These are phyloP conservation scores for Pantala flavescens DNA, from an alignment of 1,140 invertebrate species.

Conservation along the genomic window DNA sequence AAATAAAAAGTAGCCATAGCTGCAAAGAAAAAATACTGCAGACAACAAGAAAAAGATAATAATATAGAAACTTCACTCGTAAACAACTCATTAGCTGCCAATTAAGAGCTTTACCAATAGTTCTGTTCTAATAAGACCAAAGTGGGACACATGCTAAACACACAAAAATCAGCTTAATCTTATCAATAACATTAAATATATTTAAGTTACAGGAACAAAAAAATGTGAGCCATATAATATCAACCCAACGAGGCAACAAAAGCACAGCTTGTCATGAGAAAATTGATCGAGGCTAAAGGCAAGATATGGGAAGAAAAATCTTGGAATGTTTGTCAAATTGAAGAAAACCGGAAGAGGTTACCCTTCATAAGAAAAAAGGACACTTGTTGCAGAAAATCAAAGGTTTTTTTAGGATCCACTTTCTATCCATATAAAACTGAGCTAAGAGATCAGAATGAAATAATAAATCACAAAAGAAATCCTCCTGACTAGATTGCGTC, in stretches of 20 bases:
- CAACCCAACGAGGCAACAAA: not conserved
- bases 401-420: too few species aligned
- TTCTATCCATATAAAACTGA: too few species aligned
- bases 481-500: not conserved
- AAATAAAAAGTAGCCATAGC: not conserved
- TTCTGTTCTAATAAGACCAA: not conserved
- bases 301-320: too few species aligned
- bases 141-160: not conserved
- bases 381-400: too few species aligned
- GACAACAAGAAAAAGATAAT: not conserved
- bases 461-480: not conserved
- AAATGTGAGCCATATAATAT: not conserved
- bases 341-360: too few species aligned
- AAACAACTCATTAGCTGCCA: not conserved
- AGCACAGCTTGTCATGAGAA: too few species aligned
- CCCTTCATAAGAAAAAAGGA: too few species aligned
- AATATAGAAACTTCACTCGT: not conserved
- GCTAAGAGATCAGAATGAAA: not conserved
- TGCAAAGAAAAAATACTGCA: not conserved
- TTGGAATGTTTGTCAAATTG: too few species aligned
- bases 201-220: conserved; percentile 8
- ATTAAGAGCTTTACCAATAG: not conserved
- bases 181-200: not conserved
- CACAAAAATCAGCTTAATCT: not conserved
- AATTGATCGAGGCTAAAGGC: too few species aligned